Conservation (phyloP, 2,888 invertebrate species). For the Nebria brevicollis region DNA sequence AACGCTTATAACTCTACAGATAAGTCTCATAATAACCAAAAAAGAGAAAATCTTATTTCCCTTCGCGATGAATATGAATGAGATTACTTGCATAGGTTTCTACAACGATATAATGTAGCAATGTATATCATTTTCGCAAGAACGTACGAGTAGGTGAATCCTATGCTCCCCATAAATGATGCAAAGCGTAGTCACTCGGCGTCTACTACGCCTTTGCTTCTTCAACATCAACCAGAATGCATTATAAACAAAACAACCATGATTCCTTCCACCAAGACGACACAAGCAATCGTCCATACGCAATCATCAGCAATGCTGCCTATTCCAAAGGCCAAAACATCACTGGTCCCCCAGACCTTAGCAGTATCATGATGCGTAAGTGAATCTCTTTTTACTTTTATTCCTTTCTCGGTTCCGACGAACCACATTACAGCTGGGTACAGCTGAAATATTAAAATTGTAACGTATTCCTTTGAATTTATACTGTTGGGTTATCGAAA, state of each 20-base stretch:
- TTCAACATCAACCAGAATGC: conserved; percentile 22
- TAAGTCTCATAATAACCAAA: background rate
- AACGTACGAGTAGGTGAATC: conserved; percentile 15
- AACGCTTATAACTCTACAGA: background rate
- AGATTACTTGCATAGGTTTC: background rate
- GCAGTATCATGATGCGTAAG: conserved; percentile 33
- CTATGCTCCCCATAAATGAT: conserved; percentile 20
- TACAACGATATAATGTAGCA: background rate
- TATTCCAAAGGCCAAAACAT: background rate
- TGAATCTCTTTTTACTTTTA: conserved; percentile 26
- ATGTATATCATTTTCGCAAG: background rate
- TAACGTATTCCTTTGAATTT: conserved; percentile 8
- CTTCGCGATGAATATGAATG: conserved; percentile 18
- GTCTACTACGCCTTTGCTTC: conserved; percentile 14
- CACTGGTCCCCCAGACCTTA: conserved; percentile 16
- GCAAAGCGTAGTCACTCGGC: background rate
- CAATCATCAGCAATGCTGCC: conserved; percentile 6
- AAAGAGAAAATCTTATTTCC: background rate
- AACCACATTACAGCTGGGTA: conserved; percentile 25
- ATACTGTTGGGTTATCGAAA: background rate
- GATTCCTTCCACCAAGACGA: conserved; percentile 18
- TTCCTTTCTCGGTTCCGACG: conserved; percentile 10
- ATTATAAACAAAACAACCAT: conserved; percentile 33
- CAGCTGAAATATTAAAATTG: conserved; percentile 35
- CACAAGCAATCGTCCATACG: background rate